Conservation (phyloP, 2,797 vertebrate genomes). For the Otolemur crassicaudatus region DNA sequence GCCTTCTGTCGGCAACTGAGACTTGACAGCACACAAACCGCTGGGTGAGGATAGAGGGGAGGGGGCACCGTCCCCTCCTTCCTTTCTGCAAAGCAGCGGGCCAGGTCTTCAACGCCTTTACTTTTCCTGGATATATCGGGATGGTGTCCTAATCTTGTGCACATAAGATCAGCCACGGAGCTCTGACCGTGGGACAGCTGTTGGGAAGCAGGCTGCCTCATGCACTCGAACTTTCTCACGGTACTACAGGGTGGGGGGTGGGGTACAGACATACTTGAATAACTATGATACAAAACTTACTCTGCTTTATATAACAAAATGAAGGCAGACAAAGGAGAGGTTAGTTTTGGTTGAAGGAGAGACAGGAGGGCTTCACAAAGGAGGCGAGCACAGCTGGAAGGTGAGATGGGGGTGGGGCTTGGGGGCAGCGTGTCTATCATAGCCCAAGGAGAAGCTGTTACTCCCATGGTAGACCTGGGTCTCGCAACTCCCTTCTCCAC, state of each 20-base stretch:
- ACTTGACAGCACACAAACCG: neutral
- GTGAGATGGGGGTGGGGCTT: rapidly evolving
- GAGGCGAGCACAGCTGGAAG: neutral
- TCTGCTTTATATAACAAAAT: neutral
- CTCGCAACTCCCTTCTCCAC: neutral
- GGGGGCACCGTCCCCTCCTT: neutral
- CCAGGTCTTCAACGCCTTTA: neutral
- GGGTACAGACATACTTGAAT: neutral
- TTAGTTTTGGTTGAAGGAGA: neutral
- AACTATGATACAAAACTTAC: neutral
- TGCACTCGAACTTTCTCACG: neutral
- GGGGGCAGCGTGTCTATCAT: neutral
- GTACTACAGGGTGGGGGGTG: too few species aligned
- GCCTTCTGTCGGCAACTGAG: neutral
- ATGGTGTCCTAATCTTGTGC: neutral
- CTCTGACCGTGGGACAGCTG: neutral
- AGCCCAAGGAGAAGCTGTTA: neutral
- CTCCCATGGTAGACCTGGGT: neutral
- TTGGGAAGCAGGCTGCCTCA: neutral
- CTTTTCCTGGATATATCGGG: neutral
- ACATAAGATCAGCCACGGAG: neutral
- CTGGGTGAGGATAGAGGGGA: rapidly evolving
- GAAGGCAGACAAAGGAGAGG: neutral
- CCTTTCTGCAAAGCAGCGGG: neutral
- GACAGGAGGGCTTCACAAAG: neutral